Conservation (phyloP, 2,797 vertebrate species). For the Hippocampus kuda region DNA sequence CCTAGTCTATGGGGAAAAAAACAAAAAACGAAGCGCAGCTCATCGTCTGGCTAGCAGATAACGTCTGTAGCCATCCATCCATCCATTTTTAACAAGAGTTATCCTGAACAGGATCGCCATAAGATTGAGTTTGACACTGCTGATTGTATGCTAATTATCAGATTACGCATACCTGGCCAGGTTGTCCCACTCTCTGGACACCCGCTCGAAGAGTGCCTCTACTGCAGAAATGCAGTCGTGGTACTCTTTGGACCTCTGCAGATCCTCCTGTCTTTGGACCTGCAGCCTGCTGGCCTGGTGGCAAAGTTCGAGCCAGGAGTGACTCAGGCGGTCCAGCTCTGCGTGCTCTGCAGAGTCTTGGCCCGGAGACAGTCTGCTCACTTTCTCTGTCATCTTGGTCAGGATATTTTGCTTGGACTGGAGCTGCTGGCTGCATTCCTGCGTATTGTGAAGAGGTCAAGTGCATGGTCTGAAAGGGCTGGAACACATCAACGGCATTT, state of each 20-base stretch:
- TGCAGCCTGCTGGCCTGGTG: constrained; percentile 75
- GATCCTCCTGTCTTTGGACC: constrained; percentile 79
- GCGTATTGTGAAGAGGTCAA: constrained; percentile 9
- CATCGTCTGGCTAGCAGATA: too few relatives aligned
- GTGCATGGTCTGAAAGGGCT: too few relatives aligned
- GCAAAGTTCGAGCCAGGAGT: constrained; percentile 84
- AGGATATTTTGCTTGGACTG: constrained; percentile 77
- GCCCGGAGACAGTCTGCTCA: constrained; percentile 62
- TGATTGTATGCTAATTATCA: not conserved
- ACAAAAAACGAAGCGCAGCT: too few relatives aligned
- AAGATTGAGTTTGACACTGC: too few relatives aligned
- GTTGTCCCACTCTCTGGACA: constrained; percentile 93
- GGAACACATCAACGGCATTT: too few relatives aligned
- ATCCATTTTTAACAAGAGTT: too few relatives aligned
- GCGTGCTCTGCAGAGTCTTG: constrained; percentile 84
- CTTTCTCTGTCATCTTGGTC: constrained; percentile 76
- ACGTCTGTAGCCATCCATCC: too few relatives aligned
- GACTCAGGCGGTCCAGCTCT: constrained; percentile 76
- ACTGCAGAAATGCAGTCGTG: constrained; percentile 75
- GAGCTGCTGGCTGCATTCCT: constrained; percentile 83
- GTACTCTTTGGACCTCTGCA: constrained; percentile 80
- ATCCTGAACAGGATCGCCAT: too few relatives aligned
- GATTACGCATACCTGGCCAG: constrained; percentile 75
- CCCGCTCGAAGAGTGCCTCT: constrained; percentile 83
- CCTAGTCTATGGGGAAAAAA: too few relatives aligned